phyloP scores from a whole-genome alignment of 1,140 invertebrate species.

The Drosophila ercepeae region DNA sequence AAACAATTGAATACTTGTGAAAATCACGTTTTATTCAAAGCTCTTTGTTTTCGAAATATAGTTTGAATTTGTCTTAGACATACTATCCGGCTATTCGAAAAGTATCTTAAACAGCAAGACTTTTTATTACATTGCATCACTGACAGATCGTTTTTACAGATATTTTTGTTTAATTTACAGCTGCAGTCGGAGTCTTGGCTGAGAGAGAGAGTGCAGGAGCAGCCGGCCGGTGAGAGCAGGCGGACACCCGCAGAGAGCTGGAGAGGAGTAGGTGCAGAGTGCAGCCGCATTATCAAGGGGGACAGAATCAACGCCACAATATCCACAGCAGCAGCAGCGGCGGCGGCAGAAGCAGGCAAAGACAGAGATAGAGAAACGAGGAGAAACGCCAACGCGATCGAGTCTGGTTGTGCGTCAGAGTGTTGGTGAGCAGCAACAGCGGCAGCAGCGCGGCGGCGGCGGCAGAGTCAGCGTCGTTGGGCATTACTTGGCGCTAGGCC shows the following conservation, averaged over 20 bases:
- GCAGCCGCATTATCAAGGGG: too few relatives aligned
- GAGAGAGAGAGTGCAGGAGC: slow-evolving; percentile 12
- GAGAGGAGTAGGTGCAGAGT: not conserved
- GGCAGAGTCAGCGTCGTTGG: not conserved
- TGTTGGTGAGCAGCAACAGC: not conserved
- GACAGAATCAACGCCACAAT: too few relatives aligned
- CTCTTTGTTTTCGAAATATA: not conserved
- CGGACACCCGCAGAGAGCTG: not conserved
- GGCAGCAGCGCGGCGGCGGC: slow-evolving; percentile 17
- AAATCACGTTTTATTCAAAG: not conserved
- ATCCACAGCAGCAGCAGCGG: not conserved
- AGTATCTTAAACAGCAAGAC: too few relatives aligned
- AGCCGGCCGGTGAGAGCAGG: slow-evolving; percentile 16
- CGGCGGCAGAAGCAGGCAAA: not conserved
- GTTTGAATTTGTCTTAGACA: too few relatives aligned
- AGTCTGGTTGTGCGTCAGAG: not conserved
- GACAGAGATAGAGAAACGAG: not conserved
- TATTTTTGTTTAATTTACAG: slow-evolving; percentile 5
- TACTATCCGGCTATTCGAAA: too few relatives aligned
- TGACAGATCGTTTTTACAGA: slow-evolving; percentile 23
- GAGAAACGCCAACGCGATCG: slow-evolving; percentile 7
- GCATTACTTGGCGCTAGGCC: slow-evolving; percentile 38
- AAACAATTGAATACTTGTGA: not conserved
- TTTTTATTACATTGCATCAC: slow-evolving; percentile 1
- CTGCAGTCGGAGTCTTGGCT: slow-evolving; percentile 2